Percentiles rank a stretch among this genome's conserved stretches.
phyloP scores from a whole-genome alignment of 2,888 invertebrate species.

The Prenolepis imparis region DNA sequence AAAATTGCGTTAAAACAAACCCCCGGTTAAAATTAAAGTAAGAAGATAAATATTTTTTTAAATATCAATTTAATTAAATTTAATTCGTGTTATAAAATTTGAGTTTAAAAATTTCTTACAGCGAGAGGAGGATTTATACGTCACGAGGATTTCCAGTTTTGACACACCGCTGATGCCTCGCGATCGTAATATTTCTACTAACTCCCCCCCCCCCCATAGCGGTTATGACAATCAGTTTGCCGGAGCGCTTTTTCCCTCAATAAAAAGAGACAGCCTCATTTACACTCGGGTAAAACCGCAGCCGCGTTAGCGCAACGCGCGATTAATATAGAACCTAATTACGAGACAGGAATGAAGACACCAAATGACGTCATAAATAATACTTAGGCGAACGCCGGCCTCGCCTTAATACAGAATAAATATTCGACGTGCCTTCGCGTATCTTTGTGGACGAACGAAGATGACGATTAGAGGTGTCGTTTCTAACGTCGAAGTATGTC shows the following conservation, averaged over 20 bases:
- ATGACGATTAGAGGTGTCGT: not conserved
- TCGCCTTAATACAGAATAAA: constrained; percentile 33
- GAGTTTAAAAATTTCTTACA: constrained; percentile 5
- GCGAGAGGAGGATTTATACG: constrained; percentile 2
- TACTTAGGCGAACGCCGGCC: not conserved
- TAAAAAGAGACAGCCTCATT: constrained; percentile 48
- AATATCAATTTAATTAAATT: constrained; percentile 25
- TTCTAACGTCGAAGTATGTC: not conserved
- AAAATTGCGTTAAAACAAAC: constrained; percentile 23
- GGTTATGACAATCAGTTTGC: constrained; percentile 36
- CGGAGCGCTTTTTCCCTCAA: constrained; percentile 22
- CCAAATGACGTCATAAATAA: constrained; percentile 40
- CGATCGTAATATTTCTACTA: constrained; percentile 49
- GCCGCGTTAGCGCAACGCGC: constrained; percentile 44
- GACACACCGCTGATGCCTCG: constrained; percentile 18
- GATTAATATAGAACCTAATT: constrained; percentile 47
- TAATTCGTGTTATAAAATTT: constrained; percentile 23
- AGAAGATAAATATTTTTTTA: constrained; percentile 9
- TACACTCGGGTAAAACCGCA: constrained; percentile 42
- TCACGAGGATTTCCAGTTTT: constrained; percentile 13
- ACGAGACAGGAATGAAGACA: constrained; percentile 32
- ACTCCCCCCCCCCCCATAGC: too few species aligned
- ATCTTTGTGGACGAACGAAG: not conserved
- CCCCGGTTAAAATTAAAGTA: not conserved
- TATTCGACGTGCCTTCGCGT: constrained; percentile 33